Evolutionary conservation across 2,113 vertebrate species (phyloP), one percentile per base, ranked within the genome.

Genomic region (Channa argus): DNA sequence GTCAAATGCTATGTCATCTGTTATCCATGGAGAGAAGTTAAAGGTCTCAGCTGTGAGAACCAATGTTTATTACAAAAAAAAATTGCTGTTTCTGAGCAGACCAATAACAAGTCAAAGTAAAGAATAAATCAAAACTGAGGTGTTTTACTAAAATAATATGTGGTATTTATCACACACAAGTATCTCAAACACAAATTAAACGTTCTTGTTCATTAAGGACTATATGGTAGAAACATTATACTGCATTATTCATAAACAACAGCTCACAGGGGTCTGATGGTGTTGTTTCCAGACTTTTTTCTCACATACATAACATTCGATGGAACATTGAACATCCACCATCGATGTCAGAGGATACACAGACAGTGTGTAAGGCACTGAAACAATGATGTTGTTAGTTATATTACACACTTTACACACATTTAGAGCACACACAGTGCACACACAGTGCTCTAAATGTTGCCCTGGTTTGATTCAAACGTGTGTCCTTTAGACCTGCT

Each of bases 1-100:
- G 78, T 71, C 64, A 79, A 44, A 52, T 46, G 72, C 46, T 56
- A 24, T 70, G 75, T 71, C 62, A 51, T 82, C 52, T 9, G 76
- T 52, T 60, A 53, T 82, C 83, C 15, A 47, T 9, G 65, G 33
- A 46, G 46, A 64, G 41, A 44, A 74, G 50, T 69, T 74, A 59
- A 8, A 69, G 69, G 52, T 14, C 62, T 38, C 44, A 24, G 53
- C 45, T 7, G 51, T 7, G 43, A 58, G 3, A 64, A 65, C 41
- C 78, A 73, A 60, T 60, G 67, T 80, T 67, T 58, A 34, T 77
- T 24, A 24, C 24, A 24, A 24, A 24, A 24, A 24, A 24, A 24
- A 72, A 74, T 24, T 1, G 24, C 24, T 24, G 24, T 68, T 66
- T 11, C 56, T 36, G 63, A 74, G 61, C 72, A 13, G 36, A 60